Evolutionary conservation across 2,797 vertebrate species (phyloP), one percentile per base, ranked within the genome.

Genomic region (Phataginus tricuspis): DNA sequence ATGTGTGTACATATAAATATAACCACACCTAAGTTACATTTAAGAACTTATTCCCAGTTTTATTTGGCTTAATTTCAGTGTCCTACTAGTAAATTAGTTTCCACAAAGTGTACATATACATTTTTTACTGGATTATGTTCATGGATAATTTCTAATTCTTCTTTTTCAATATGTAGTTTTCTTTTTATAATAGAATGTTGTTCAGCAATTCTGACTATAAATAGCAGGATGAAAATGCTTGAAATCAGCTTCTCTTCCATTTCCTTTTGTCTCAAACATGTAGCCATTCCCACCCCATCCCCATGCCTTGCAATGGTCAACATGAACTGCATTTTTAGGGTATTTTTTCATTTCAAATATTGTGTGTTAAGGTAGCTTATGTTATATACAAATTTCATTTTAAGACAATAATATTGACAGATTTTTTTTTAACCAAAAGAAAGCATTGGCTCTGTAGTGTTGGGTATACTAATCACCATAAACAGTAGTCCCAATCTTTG

Each of bases 371-470:
- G 7, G 3, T 71, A 68, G 27, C 0, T 49, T 71, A 75, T 51
- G 5, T 71, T 66, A 92, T 15, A 13, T 27, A 69, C 8, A 66
- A 31, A 31, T 45, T 37, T 53, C 4, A 79, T 61, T 79, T 83
- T 25, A 55, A 9, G 1, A 53, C 29, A 42, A 0, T 63, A 88
- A 42, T 72, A 57, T 39, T 45, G 39, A 51, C 14, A 63, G 1
- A 45, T 45, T 45, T 45, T 45, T 74, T 6, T 34, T 87, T 61
- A 23, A 21, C 7, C 4, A 53, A 72, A 25, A 42, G 12, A 55
- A 5, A 85, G 2, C 4, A 34, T 21, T 37, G 0, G 0, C 21
- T 45, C 1, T 68, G 53, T 34, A 55, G 3, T 4, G 7, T 29
- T 59, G 5, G 42, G 23, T 42, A 21, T 29, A 13, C 29, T 45